These are phyloP conservation scores for Premnoplex brunnescens DNA, from an alignment of 2,797 vertebrate species.

Conservation along the genomic window DNA sequence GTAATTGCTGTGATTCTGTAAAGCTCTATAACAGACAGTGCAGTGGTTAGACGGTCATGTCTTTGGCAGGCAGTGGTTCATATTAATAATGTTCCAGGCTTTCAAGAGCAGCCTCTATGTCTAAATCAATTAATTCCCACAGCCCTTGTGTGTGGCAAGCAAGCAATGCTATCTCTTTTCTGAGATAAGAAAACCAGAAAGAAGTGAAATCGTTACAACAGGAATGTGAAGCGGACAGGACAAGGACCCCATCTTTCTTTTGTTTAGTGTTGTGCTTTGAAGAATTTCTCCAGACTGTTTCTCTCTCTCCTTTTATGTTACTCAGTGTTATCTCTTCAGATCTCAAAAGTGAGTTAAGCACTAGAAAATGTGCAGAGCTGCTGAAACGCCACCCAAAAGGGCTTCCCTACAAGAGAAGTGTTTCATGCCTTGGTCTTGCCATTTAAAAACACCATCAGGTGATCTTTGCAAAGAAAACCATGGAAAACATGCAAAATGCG, in stretches of 20 bases:
- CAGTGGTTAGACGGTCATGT: conserved; percentile 27
- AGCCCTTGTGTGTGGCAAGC: background rate
- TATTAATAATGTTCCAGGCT: conserved; percentile 51
- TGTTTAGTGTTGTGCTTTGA: conserved; percentile 43
- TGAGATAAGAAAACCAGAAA: conserved; percentile 47
- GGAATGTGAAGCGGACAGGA: conserved; percentile 13
- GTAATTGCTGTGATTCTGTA: background rate
- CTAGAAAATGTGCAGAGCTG: conserved; percentile 25
- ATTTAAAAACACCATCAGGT: background rate
- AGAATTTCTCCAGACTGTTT: background rate
- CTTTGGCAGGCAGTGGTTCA: conserved; percentile 24
- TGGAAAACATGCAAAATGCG: background rate
- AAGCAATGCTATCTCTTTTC: conserved; percentile 38
- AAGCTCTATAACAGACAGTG: background rate
- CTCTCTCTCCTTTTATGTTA: conserved; percentile 34
- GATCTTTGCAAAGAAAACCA: background rate
- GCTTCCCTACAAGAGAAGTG: background rate
- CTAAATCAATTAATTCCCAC: conserved; percentile 50
- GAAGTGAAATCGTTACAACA: background rate
- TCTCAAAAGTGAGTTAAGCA: conserved; percentile 33
- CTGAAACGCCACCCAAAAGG: background rate
- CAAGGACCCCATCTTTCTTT: conserved; percentile 18
- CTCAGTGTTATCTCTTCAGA: conserved; percentile 29
- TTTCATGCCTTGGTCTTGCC: background rate
- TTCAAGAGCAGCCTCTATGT: conserved; percentile 52